Evolutionary conservation across 2,888 invertebrate species (phyloP).

Genomic region (Crossocerus cetratus): DNA sequence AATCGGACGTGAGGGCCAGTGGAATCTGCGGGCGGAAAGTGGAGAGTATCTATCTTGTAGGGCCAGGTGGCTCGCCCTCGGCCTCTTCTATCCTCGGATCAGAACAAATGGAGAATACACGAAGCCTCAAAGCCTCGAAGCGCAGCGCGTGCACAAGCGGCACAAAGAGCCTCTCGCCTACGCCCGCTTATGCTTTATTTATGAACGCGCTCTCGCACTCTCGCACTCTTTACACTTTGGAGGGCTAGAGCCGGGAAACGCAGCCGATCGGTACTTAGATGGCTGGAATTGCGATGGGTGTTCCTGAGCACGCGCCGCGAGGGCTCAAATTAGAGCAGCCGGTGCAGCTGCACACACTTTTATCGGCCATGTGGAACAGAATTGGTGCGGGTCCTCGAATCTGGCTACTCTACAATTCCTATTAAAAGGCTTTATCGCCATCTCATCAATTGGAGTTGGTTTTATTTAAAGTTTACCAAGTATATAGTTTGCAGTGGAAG

Average conservation of each 20-base stretch:
- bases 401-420: no score
- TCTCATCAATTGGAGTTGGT: no score
- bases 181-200: conserved; percentile 52
- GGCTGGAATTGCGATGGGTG: conserved; percentile 33
- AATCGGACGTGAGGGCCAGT: no score
- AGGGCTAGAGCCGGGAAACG: conserved; percentile 35
- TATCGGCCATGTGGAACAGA: no score
- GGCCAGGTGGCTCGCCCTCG: background rate
- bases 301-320: conserved; percentile 10
- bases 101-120: conserved; percentile 18
- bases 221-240: conserved; percentile 36
- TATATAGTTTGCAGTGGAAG: no score
- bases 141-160: conserved; percentile 15
- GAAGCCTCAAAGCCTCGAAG: background rate
- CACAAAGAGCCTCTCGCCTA: conserved; percentile 35
- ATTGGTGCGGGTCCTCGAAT: no score
- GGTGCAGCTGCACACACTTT: conserved; percentile 8
- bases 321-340: conserved; percentile 11
- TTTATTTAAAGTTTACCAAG: no score
- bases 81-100: conserved; percentile 15
- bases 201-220: conserved; percentile 28
- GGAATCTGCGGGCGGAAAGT: no score
- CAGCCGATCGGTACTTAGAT: conserved; percentile 17
- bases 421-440: no score
- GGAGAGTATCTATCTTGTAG: conserved; percentile 4